phyloP scores from a whole-genome alignment of 2,797 vertebrate species.

The Macroramphosus scolopax region DNA sequence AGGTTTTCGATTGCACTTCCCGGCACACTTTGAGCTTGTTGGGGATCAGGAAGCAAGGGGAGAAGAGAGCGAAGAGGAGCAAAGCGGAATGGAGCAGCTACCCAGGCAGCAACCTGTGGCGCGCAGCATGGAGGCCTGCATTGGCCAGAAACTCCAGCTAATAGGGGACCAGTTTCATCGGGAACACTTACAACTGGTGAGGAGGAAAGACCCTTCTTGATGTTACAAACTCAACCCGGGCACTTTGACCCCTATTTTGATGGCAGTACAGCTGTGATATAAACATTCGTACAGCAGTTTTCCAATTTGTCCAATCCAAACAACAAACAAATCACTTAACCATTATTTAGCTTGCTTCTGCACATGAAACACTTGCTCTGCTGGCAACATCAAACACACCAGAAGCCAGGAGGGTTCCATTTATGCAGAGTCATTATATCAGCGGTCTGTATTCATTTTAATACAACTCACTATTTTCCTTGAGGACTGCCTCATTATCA shows the following conservation, averaged over 20 bases:
- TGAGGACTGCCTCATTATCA: neutral
- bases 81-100: slow-evolving; percentile 57
- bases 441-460: too few relatives aligned
- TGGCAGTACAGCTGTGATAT: slow-evolving; percentile 1
- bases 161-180: slow-evolving; percentile 83
- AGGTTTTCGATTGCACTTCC: slow-evolving; percentile 79
- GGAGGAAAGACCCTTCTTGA: slow-evolving; percentile 31
- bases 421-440: too few relatives aligned
- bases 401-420: too few relatives aligned
- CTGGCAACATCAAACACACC: too few relatives aligned
- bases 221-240: slow-evolving; percentile 14
- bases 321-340: slow-evolving; percentile 2
- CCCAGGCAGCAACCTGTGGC: slow-evolving; percentile 56
- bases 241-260: slow-evolving; percentile 13
- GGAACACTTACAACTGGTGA: slow-evolving; percentile 80
- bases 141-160: slow-evolving; percentile 82
- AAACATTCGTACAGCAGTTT: slow-evolving; percentile 8
- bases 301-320: slow-evolving; percentile 17
- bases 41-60: slow-evolving; percentile 56
- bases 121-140: slow-evolving; percentile 72
- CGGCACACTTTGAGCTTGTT: slow-evolving; percentile 67
- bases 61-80: slow-evolving; percentile 51
- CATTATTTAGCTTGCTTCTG: neutral
- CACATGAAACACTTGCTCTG: neutral
- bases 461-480: too few relatives aligned